Conservation (phyloP, 2,113 vertebrate genomes). For the Cryptoleucopteryx plumbea region DNA sequence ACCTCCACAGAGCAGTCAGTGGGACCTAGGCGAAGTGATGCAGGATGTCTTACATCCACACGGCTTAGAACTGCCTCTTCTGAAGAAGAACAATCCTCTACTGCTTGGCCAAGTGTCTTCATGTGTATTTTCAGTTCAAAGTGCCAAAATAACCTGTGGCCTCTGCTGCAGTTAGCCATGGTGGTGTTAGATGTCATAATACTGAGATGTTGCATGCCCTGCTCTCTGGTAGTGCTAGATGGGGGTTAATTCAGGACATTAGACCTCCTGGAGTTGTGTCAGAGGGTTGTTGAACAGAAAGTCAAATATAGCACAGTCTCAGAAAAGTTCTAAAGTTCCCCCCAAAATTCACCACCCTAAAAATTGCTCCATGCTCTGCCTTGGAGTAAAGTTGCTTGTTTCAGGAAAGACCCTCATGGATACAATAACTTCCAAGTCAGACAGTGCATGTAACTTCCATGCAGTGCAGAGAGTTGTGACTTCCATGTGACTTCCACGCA, state of each 20-base stretch:
- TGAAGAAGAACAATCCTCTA: neutral
- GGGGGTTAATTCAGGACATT: neutral
- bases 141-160: neutral
- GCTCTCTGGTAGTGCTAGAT: neutral
- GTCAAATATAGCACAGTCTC: neutral
- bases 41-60: neutral
- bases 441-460: neutral
- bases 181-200: neutral
- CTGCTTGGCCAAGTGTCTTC: neutral
- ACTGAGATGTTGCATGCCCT: neutral
- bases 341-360: neutral
- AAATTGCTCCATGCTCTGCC: neutral
- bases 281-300: neutral
- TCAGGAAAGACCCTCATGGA: neutral
- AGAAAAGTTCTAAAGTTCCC: neutral
- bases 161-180: neutral
- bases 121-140: neutral
- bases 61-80: neutral
- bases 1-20: neutral
- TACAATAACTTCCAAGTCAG: fast-evolving
- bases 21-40: neutral
- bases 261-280: neutral
- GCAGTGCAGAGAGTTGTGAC: neutral
- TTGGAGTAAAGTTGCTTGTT: neutral
- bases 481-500: neutral